Evolutionary conservation across 30 jellyfish, hydroid and myxozoan genomes (phyloP).

Genomic region (Turritopsis rubra): DNA sequence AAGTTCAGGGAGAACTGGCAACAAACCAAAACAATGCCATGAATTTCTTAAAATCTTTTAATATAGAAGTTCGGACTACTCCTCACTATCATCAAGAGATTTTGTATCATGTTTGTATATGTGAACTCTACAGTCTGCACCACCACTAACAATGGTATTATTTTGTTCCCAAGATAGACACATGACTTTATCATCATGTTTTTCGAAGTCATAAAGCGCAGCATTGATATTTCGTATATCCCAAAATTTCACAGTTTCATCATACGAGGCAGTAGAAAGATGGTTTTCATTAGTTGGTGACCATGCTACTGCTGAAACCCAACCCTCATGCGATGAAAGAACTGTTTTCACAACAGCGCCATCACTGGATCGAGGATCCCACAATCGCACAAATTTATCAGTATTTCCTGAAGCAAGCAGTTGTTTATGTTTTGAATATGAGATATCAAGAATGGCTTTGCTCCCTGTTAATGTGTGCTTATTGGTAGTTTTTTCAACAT

Average conservation of each 20-base stretch:
- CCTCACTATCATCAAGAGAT: background rate
- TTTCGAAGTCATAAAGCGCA: conserved; percentile 42
- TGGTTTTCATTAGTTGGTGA: conserved; percentile 76
- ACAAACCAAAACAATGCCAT: background rate
- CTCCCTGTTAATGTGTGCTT: conserved; percentile 67
- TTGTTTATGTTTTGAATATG: conserved; percentile 50
- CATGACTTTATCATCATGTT: conserved; percentile 85
- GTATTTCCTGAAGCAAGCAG: conserved; percentile 89
- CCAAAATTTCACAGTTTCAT: conserved; percentile 65
- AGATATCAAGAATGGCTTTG: conserved; percentile 61
- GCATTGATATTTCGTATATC: conserved; percentile 69
- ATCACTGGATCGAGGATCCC: conserved; percentile 79
- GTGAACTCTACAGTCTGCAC: conserved; percentile 30
- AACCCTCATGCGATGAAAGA: conserved; percentile 78
- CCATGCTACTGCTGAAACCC: conserved; percentile 97
- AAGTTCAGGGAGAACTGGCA: background rate
- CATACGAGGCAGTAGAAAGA: conserved; percentile 71
- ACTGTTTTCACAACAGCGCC: conserved; percentile 74
- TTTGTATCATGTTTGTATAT: conserved; percentile 11
- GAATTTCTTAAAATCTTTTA: background rate
- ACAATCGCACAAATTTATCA: conserved; percentile 69
- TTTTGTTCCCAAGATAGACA: conserved; percentile 61
- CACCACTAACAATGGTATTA: conserved; percentile 31
- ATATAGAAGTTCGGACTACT: background rate
- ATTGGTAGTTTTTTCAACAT: conserved; percentile 61